Conservation (phyloP, 2,888 invertebrate genomes). For the Helobdella robusta region DNA sequence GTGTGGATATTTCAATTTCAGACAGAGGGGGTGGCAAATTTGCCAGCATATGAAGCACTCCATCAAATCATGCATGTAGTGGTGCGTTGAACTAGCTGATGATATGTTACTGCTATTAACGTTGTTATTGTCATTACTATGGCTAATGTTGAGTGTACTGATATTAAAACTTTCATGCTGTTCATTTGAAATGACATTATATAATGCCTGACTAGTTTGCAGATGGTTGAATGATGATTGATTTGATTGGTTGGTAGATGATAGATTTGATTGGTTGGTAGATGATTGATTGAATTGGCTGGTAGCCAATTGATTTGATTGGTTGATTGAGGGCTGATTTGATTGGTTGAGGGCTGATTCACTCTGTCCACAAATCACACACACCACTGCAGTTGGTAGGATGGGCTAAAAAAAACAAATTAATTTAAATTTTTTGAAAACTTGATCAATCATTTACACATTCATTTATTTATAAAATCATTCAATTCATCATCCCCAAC, state of each 20-base stretch:
- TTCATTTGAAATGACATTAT: too few relatives aligned
- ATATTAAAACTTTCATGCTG: too few relatives aligned
- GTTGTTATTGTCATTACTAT: background rate
- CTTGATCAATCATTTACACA: too few relatives aligned
- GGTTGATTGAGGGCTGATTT: too few relatives aligned
- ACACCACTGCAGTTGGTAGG: constrained; percentile 27
- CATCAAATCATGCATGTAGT: constrained; percentile 61
- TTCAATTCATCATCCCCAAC: too few relatives aligned
- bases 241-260: too few relatives aligned
- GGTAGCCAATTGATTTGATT: background rate
- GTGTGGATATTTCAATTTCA: constrained; percentile 22
- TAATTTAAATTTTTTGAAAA: background rate
- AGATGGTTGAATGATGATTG: background rate
- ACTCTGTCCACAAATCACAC: constrained; percentile 19
- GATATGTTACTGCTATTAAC: background rate
- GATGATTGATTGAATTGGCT: constrained; percentile 18
- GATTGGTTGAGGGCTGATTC: too few relatives aligned
- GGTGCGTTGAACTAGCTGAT: constrained; percentile 77
- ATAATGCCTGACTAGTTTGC: background rate
- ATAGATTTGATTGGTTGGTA: too few relatives aligned
- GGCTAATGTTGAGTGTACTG: too few relatives aligned
- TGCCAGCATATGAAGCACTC: constrained; percentile 93
- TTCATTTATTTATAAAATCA: too few relatives aligned
- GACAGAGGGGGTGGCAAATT: constrained; percentile 68
- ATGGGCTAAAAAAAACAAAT: constrained; percentile 25